Percentiles rank a stretch among this genome's conserved stretches.
Conservation (phyloP, 2,113 vertebrate genomes). For the Percina caprodes region DNA sequence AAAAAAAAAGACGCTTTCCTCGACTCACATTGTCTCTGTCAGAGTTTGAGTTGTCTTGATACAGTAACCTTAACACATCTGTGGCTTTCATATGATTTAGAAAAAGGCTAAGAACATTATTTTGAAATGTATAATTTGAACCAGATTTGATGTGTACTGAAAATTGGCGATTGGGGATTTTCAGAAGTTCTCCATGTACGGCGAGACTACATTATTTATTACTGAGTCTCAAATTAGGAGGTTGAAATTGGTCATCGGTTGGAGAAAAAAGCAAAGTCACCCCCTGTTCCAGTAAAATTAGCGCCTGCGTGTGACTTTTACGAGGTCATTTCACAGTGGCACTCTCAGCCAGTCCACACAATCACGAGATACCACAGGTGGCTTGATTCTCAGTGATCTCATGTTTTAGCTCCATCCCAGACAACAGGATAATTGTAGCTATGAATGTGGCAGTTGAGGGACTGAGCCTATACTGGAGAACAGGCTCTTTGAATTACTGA, state of each 20-base stretch:
- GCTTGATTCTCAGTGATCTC: constrained; percentile 53
- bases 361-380: constrained; percentile 42
- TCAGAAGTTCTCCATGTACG: background rate
- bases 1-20: background rate
- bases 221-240: constrained; percentile 39
- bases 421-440: constrained; percentile 46
- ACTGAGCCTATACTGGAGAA: constrained; percentile 43
- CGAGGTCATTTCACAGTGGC: constrained; percentile 52
- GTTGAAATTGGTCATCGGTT: constrained; percentile 35
- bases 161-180: constrained; percentile 35
- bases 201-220: constrained; percentile 22
- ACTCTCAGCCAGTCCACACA: constrained; percentile 34
- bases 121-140: constrained; percentile 51
- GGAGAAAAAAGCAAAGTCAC: constrained; percentile 25
- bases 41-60: background rate
- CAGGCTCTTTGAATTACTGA: constrained; percentile 60
- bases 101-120: constrained; percentile 33
- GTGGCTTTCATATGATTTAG: constrained; percentile 30
- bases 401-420: constrained; percentile 56
- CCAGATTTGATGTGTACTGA: constrained; percentile 46
- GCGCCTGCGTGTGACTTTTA: constrained; percentile 50
- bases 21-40: constrained; percentile 3
- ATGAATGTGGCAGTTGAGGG: constrained; percentile 57
- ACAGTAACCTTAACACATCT: constrained; percentile 40
- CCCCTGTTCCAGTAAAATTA: constrained; percentile 30